These are phyloP conservation scores for Ophioderma brevispina DNA, from an alignment of 35 echinoderm and acorn worm genomes.

Conservation along the genomic window DNA sequence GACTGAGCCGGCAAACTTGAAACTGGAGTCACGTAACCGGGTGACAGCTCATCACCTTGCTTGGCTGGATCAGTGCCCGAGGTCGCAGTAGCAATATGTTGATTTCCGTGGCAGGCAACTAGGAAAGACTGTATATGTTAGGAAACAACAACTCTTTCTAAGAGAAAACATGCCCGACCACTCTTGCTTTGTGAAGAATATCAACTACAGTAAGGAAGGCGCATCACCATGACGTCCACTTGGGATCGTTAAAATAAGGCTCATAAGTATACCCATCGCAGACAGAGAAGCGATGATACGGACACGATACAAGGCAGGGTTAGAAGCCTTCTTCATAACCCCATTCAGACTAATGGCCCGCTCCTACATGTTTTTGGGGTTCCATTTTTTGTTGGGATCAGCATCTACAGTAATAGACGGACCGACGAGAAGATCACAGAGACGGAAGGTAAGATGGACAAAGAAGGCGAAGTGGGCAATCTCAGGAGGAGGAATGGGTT, in stretches of 20 bases:
- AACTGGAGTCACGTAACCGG: neutral
- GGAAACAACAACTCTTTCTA: neutral
- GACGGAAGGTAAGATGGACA: neutral
- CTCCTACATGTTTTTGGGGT: neutral
- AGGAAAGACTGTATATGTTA: neutral
- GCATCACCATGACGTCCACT: conserved; percentile 21
- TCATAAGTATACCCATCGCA: conserved; percentile 61
- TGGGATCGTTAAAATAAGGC: conserved; percentile 33
- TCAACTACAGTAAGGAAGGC: neutral
- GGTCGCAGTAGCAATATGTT: neutral
- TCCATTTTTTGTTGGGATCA: neutral
- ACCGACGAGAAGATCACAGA: neutral
- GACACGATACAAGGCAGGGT: conserved; percentile 41
- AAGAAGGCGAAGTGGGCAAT: too few relatives aligned
- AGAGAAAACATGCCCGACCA: neutral
- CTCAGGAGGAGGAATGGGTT: too few relatives aligned
- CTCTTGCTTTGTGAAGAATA: neutral
- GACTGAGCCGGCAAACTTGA: too few relatives aligned
- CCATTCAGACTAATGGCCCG: neutral
- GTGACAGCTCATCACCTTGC: neutral
- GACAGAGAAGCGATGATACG: conserved; percentile 65
- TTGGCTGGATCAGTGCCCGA: neutral
- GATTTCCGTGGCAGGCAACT: neutral
- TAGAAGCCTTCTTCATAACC: conserved; percentile 13
- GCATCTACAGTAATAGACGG: neutral